Conservation (phyloP, 2,113 vertebrate species). For the Triplophysa siluroides region DNA sequence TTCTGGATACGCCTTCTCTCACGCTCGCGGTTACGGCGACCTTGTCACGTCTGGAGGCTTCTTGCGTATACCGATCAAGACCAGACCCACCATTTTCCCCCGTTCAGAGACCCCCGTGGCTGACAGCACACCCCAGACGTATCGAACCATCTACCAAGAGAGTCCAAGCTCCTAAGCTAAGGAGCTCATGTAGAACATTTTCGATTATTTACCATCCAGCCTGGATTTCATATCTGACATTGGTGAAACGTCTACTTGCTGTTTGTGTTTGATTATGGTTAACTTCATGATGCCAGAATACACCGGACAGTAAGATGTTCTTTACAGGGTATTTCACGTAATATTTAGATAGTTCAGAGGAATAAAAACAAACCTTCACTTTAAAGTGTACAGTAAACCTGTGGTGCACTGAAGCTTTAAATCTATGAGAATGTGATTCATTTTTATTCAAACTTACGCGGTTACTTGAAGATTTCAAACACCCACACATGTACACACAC, state of each 20-base stretch:
- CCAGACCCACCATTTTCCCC: constrained; percentile 51
- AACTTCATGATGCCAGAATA: neutral
- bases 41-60: constrained; percentile 88
- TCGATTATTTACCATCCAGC: neutral
- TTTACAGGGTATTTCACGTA: neutral
- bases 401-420: neutral
- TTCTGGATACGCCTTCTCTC: constrained; percentile 96
- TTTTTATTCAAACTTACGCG: neutral
- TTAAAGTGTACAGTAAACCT: neutral
- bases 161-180: constrained; percentile 10
- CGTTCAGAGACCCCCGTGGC: constrained; percentile 59
- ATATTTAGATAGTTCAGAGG: neutral
- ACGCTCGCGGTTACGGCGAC: constrained; percentile 86
- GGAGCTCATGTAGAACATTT: too few relatives aligned
- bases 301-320: neutral
- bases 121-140: constrained; percentile 66
- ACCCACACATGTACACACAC: too few relatives aligned
- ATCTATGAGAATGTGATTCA: neutral
- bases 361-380: neutral
- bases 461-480: neutral
- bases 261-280: too few relatives aligned
- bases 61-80: constrained; percentile 61
- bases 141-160: constrained; percentile 65
- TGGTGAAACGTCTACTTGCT: neutral
- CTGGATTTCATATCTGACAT: neutral